Percentiles rank a stretch among this genome's conserved stretches.
Conservation (phyloP, 2,888 invertebrate genomes). For the Nyleta sp. region DNA sequence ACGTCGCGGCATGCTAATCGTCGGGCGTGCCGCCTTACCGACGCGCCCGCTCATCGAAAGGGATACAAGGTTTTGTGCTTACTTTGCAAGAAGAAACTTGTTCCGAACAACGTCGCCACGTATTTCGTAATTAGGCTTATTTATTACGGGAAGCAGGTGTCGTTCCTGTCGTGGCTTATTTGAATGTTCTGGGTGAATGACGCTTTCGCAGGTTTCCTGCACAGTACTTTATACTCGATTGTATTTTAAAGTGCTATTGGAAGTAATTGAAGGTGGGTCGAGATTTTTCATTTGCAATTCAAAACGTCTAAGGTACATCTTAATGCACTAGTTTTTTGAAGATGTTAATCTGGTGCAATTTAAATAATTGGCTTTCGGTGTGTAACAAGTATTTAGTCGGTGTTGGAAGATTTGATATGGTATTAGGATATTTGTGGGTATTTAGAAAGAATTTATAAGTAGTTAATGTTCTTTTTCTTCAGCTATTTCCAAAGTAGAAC, state of each 20-base stretch:
- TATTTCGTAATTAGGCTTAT: conserved; percentile 37
- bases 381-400: too few relatives aligned
- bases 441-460: too few relatives aligned
- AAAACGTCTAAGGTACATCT: too few relatives aligned
- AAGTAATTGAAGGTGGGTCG: conserved; percentile 1
- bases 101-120: conserved; percentile 19
- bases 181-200: conserved; percentile 14
- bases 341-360: too few relatives aligned
- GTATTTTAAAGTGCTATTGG: conserved; percentile 3
- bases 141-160: conserved; percentile 33
- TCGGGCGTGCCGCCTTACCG: background rate
- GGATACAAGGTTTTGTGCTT: conserved; percentile 41
- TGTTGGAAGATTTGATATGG: too few relatives aligned
- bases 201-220: conserved; percentile 12
- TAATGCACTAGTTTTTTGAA: too few relatives aligned
- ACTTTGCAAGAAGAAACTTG: conserved; percentile 33
- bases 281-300: background rate
- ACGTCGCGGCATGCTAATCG: conserved; percentile 26
- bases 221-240: conserved; percentile 5
- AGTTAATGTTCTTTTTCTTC: too few relatives aligned
- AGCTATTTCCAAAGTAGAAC: too few relatives aligned
- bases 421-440: too few relatives aligned
- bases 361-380: too few relatives aligned
- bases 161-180: conserved; percentile 24
- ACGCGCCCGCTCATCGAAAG: conserved; percentile 25